Evolutionary conservation across 2,797 vertebrate species (phyloP).

Genomic region (Phataginus tetradactyla): DNA sequence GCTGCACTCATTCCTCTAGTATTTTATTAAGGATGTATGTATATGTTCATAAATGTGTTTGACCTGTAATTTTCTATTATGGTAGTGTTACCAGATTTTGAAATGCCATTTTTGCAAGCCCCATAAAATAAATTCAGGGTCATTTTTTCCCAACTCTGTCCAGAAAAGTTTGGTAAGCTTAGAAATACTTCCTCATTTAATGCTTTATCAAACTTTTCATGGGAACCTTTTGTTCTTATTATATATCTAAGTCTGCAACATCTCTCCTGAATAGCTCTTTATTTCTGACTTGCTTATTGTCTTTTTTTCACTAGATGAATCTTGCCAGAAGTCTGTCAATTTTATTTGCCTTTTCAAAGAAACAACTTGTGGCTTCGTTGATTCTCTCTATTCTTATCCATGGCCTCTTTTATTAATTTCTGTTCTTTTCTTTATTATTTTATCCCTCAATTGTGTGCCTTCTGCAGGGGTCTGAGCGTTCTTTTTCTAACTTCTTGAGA

Average conservation of each 20-base stretch:
- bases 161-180: not conserved
- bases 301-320: not conserved
- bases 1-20: not conserved
- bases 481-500: not conserved
- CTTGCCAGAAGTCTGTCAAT: not conserved
- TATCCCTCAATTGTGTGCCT: not conserved
- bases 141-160: not conserved
- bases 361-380: not conserved
- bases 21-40: not conserved
- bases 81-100: not conserved
- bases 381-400: not conserved
- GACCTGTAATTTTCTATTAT: not conserved
- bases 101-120: not conserved
- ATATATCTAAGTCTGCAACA: not conserved
- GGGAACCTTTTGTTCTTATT: not conserved
- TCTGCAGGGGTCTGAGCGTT: not conserved
- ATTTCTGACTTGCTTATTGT: not conserved
- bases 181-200: not conserved
- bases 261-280: not conserved
- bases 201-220: not conserved
- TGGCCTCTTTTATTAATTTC: not conserved
- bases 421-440: not conserved
- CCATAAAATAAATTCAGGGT: not conserved
- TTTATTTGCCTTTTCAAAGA: not conserved
- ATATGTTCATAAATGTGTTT: not conserved